These are phyloP conservation scores for Naja naja DNA, from an alignment of 2,113 vertebrate species.

Conservation along the genomic window DNA sequence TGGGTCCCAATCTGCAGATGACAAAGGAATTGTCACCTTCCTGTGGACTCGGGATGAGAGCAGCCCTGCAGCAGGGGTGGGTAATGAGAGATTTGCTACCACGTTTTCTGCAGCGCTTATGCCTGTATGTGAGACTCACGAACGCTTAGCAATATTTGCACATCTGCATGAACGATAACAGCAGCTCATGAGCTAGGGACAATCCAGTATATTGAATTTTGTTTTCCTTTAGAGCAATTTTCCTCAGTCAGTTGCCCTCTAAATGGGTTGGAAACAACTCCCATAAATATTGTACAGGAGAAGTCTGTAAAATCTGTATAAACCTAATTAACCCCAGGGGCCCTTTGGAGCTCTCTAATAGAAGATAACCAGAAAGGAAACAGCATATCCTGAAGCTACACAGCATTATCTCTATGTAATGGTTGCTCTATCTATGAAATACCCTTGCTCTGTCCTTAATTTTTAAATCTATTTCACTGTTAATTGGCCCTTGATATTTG, in stretches of 20 bases:
- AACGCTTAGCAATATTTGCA: neutral
- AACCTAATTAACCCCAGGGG: neutral
- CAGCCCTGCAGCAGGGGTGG: conserved; percentile 94
- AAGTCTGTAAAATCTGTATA: neutral
- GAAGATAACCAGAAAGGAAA: neutral
- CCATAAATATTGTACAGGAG: neutral
- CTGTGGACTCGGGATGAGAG: conserved; percentile 88
- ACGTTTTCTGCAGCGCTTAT: neutral
- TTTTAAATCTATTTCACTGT: neutral
- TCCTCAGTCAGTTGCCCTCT: neutral
- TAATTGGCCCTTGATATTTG: neutral
- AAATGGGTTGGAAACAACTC: neutral
- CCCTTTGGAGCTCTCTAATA: neutral
- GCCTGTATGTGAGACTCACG: neutral
- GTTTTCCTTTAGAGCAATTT: neutral
- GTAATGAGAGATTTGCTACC: conserved; percentile 25
- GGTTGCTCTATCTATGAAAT: neutral
- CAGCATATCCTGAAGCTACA: neutral
- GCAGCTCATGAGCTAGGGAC: neutral
- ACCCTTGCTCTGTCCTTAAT: neutral
- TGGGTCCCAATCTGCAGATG: conserved; percentile 89
- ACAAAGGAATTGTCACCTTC: conserved; percentile 88
- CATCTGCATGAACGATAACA: neutral
- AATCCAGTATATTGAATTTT: neutral
- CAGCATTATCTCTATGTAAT: neutral